phyloP scores from a whole-genome alignment of 2,888 invertebrate species.

The Cryptocephalus primarius region DNA sequence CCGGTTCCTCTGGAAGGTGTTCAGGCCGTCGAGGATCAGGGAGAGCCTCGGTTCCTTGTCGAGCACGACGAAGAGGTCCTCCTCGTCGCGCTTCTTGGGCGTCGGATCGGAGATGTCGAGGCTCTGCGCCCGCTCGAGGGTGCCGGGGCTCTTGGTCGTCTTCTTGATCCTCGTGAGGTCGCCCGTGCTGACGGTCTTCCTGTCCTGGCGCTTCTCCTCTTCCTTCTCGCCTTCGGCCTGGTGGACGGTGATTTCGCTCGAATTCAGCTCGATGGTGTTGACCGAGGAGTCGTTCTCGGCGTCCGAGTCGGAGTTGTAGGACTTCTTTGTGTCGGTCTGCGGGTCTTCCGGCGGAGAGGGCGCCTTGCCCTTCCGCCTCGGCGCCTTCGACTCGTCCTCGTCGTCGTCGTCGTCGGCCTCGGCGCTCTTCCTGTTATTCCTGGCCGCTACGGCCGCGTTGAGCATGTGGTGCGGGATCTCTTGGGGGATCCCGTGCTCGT shows the following conservation, averaged over 20 bases:
- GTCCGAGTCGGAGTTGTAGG: constrained; percentile 40
- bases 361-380: constrained; percentile 62
- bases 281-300: constrained; percentile 39
- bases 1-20: constrained; percentile 55
- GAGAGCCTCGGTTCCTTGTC: constrained; percentile 49
- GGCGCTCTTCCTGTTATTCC: constrained; percentile 52
- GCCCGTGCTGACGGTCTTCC: constrained; percentile 69
- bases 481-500: constrained; percentile 52
- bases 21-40: constrained; percentile 52
- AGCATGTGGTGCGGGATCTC: constrained; percentile 62
- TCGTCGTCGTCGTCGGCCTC: constrained; percentile 14
- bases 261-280: constrained; percentile 62
- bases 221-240: constrained; percentile 53
- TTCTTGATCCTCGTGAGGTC: constrained; percentile 61
- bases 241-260: constrained; percentile 64
- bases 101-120: constrained; percentile 55
- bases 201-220: constrained; percentile 47
- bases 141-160: constrained; percentile 36
- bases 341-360: constrained; percentile 50
- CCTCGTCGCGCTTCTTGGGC: constrained; percentile 22
- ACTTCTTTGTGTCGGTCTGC: constrained; percentile 32
- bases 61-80: constrained; percentile 36
- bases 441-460: constrained; percentile 56
- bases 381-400: constrained; percentile 34
- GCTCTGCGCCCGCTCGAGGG: constrained; percentile 68